A percentile compares a stretch with the other conserved stretches of the same genome.
These are phyloP conservation scores for Callyntrura guangdongensis DNA, from an alignment of 2,888 invertebrate species.

Conservation along the genomic window DNA sequence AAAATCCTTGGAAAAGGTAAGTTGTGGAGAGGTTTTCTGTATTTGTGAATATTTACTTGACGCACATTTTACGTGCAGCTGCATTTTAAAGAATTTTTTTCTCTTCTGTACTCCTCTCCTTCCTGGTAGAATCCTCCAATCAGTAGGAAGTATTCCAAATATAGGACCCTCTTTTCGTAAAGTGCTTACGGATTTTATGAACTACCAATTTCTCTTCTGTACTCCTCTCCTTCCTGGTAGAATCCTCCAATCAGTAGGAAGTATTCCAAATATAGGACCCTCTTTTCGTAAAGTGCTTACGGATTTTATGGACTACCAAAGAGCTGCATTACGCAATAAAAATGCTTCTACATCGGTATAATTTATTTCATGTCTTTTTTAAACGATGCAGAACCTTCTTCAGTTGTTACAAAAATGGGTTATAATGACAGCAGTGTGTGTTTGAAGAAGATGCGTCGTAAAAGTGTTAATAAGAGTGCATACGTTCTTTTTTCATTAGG, in stretches of 20 bases:
- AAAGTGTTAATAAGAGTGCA: no score
- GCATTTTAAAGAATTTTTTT: no score
- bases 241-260: slow-evolving; percentile 76
- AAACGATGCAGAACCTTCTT: no score
- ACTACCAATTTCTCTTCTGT: no score
- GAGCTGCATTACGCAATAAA: slow-evolving; percentile 87
- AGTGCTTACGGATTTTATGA: slow-evolving; percentile 87
- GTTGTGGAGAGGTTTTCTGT: no score
- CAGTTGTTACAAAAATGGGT: no score
- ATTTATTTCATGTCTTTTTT: neutral
- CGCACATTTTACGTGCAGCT: no score
- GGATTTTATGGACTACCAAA: slow-evolving; percentile 88
- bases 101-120: no score
- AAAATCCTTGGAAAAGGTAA: slow-evolving; percentile 91
- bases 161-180: slow-evolving; percentile 87
- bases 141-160: slow-evolving; percentile 85
- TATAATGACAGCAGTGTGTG: no score
- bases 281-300: slow-evolving; percentile 87
- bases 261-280: slow-evolving; percentile 86
- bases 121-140: slow-evolving; percentile 74
- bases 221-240: slow-evolving; percentile 59
- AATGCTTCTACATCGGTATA: slow-evolving; percentile 53
- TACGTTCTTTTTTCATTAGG: slow-evolving; percentile 87
- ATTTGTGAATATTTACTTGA: no score
- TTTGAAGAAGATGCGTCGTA: no score